Evolutionary conservation across 2,888 invertebrate species (phyloP), one percentile per base, ranked within the genome.

Genomic region (Acrobasis suavella): DNA sequence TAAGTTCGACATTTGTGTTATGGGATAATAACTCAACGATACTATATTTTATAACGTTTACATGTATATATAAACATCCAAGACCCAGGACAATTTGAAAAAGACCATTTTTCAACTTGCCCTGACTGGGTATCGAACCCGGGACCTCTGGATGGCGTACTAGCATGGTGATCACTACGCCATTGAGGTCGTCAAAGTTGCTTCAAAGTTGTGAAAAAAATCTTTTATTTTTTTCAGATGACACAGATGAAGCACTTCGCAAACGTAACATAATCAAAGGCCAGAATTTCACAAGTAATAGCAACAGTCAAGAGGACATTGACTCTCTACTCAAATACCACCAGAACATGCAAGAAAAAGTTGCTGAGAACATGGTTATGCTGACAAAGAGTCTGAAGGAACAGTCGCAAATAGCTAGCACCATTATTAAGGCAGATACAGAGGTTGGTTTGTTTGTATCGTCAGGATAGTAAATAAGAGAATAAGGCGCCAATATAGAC

Each of bases 291-390:
- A 91, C 89, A 38, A 90, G 89, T 66, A 87, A 85, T 54, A 89
- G 82, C 17, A 87, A 84, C 38, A 89, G 93, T 58, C 93, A 93
- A 64, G 95, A 95, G 70, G 96, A 97, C 77, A 93, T 97, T 67
- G 97, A 97, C 80, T 95, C 96, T 37, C 87, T 98, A 12, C 92
- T 98, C 62, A 96, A 97, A 78, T 96, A 97, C 83, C 97, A 99
- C 80, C 96, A 97, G 77, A 95, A 96, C 70, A 95, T 96, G 87
- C 98, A 99, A 80, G 97, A 97, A 76, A 96, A 97, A 82, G 96
- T 99, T 32, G 97, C 98, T 0, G 97, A 98, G 74, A 98, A 98
- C 76, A 98, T 99, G 97, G 93, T 99, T n/a, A 90, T 95, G 64
- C 93, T 98, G 72, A 97, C 98, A 0, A 95, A 95, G 74, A 97